These are phyloP conservation scores for Diaperis boleti DNA, from an alignment of 2,888 invertebrate genomes.

Conservation along the genomic window DNA sequence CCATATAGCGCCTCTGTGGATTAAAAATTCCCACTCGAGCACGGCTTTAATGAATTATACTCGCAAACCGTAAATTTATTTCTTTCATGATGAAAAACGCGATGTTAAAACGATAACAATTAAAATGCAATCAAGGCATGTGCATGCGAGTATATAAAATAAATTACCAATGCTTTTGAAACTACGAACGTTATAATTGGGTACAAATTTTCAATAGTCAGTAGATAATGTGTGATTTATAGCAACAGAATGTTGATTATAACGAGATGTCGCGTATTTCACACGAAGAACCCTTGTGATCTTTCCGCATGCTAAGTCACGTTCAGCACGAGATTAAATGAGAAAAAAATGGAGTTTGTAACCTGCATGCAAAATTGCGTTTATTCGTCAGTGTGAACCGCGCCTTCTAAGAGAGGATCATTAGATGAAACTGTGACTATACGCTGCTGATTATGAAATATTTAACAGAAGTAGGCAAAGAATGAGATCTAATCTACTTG, in stretches of 20 bases:
- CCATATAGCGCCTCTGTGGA: not conserved
- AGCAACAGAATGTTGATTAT: constrained; percentile 16
- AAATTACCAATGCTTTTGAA: constrained; percentile 26
- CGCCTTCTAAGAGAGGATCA: constrained; percentile 12
- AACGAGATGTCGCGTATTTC: constrained; percentile 38
- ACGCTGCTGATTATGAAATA: no score
- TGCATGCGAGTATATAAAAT: constrained; percentile 33
- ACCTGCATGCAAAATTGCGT: constrained; percentile 33
- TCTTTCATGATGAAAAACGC: constrained; percentile 18
- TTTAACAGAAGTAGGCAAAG: no score
- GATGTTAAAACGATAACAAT: constrained; percentile 32
- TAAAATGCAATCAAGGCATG: constrained; percentile 38
- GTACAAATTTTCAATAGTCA: constrained; percentile 40
- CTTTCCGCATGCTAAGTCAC: constrained; percentile 41
- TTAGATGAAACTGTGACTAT: constrained; percentile 26
- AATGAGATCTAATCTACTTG: no score
- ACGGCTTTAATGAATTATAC: constrained; percentile 16
- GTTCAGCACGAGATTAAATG: constrained; percentile 40
- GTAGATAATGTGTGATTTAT: constrained; percentile 36
- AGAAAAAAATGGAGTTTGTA: constrained; percentile 38
- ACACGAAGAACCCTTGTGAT: constrained; percentile 38
- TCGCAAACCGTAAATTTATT: constrained; percentile 15
- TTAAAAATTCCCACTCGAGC: constrained; percentile 3
- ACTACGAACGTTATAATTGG: constrained; percentile 33
- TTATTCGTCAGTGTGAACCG: constrained; percentile 12